Evolutionary conservation across 2,113 vertebrate species (phyloP).

Genomic region (Prionailurus viverrinus): DNA sequence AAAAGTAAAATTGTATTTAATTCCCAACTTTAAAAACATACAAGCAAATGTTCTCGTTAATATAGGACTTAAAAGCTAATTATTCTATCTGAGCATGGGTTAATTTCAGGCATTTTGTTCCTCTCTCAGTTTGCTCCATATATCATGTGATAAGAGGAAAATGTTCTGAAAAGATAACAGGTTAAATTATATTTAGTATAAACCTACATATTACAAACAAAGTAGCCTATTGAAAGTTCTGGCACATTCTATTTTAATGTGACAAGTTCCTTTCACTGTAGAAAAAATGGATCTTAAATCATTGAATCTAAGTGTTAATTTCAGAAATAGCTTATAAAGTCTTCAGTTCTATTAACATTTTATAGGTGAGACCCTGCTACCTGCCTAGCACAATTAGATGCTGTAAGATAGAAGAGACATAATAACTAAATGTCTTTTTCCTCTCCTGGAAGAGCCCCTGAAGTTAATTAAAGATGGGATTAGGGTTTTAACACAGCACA

Average conservation of each 20-base stretch:
- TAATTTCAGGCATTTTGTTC: conserved; percentile 38
- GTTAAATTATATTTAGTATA: conserved; percentile 43
- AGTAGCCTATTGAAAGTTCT: conserved; percentile 37
- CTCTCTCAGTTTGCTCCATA: background rate
- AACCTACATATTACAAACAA: conserved; percentile 23
- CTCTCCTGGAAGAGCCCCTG: background rate
- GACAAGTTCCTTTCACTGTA: conserved; percentile 45
- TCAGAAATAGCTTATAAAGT: conserved; percentile 25
- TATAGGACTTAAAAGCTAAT: conserved; percentile 39
- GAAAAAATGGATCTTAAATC: conserved; percentile 62
- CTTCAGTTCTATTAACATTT: conserved; percentile 52
- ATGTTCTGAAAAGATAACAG: conserved; percentile 40
- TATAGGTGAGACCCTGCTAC: background rate
- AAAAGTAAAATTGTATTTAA: background rate
- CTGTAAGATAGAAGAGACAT: background rate
- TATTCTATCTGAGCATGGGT: background rate
- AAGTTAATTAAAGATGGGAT: background rate
- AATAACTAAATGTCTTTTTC: background rate
- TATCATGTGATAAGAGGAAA: conserved; percentile 44
- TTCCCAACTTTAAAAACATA: conserved; percentile 34
- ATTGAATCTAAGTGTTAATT: conserved; percentile 61
- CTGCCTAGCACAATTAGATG: background rate
- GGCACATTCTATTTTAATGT: conserved; percentile 61
- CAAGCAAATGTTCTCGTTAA: background rate
- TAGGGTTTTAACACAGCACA: background rate